Evolutionary conservation across 2,888 invertebrate genomes (phyloP), one percentile per base, ranked within the genome.

Genomic region (Apamea crenata): DNA sequence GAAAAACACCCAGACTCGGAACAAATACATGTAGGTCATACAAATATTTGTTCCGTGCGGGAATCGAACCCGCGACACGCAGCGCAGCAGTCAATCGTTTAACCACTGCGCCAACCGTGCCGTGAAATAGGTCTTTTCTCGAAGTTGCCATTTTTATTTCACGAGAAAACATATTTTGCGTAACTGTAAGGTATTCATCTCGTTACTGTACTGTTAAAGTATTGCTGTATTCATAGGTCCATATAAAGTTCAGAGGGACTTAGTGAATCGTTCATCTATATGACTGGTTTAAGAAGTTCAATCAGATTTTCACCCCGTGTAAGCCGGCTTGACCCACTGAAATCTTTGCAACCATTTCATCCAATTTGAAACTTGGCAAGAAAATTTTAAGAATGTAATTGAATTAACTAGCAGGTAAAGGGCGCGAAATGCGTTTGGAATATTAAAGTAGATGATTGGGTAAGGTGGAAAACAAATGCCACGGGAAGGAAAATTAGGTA

Each of bases 331-430:
- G 44, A 68, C 36, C 65, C 68, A 56, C 59, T 71, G 59, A 66
- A 53, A 66, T 59, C 32, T 71, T 75, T 82, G 59, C 47, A 77
- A 77, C 53, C 36, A n/a, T 56, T 71, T 68, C 56, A 50, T 47
- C 65, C 47, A 66, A 50, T 47, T 32, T 70, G 12, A 10, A 47
- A 10, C 18, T 81, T 53, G 40, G 32, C n/a, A 59, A 21, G 40
- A n/a, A 47, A 75, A 65, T 77, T 81, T 50, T 21, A 83, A 77
- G 59, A 44, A 83, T n/a, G 18, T 77, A 76, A 77, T 77, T 61
- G 50, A 70, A 77, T 59, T 66, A 77, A 73, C n/a, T 61, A 32
- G 10, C 61, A 47, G 44, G 53, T 68, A 63, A 68, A 67, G 36
- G 77, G 16, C 2, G 18, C 4, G 21, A 36, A 66, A 66, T 74